phyloP scores from a whole-genome alignment of 2,113 vertebrate genomes.

The Leptosomus discolor region DNA sequence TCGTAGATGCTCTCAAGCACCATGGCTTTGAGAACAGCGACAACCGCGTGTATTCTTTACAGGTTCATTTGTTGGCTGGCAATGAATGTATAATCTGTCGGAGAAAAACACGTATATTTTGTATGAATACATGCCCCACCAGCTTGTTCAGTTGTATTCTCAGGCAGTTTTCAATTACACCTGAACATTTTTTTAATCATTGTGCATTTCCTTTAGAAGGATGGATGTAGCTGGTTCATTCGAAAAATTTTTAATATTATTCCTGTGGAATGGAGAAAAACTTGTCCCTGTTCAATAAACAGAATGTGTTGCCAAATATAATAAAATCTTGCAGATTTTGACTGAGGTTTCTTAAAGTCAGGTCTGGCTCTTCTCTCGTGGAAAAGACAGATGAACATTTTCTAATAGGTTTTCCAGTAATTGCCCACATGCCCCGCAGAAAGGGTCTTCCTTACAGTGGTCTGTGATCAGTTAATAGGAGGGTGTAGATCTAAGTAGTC shows the following conservation, averaged over 20 bases:
- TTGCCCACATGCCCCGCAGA: accelerated
- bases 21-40: not conserved
- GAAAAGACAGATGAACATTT: not conserved
- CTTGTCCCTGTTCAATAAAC: not conserved
- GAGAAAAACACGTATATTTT: not conserved
- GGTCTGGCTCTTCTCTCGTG: not conserved
- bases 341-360: not conserved
- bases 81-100: not conserved
- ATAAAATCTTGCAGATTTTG: not conserved
- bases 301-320: not conserved
- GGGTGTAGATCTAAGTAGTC: not conserved
- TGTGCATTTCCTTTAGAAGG: not conserved
- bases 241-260: not conserved
- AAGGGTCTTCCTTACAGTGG: not conserved
- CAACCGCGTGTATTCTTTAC: not conserved
- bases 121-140: not conserved
- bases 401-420: not conserved
- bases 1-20: not conserved
- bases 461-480: not conserved
- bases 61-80: not conserved
- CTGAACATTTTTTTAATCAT: not conserved
- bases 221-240: not conserved
- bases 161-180: not conserved
- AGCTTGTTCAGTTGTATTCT: not conserved
- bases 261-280: not conserved